Evolutionary conservation across 2,113 vertebrate genomes (phyloP).

Genomic region (Spizaetus ornatus): DNA sequence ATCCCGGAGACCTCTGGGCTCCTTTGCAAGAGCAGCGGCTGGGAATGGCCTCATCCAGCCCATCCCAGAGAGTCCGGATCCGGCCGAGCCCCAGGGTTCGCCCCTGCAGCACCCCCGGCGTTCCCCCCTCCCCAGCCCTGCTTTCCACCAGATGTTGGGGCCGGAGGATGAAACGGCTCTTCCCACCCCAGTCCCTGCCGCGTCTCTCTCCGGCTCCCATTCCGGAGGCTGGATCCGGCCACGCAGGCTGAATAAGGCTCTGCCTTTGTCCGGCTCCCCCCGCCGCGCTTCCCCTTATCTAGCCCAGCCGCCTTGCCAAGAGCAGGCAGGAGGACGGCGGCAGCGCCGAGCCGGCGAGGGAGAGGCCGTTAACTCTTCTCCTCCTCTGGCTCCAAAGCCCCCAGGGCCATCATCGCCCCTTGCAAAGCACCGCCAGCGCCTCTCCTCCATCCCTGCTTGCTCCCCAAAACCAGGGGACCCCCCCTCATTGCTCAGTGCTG

Average conservation of each 20-base stretch:
- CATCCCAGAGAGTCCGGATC: neutral
- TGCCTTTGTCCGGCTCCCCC: constrained; percentile 40
- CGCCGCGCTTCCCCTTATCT: constrained; percentile 9
- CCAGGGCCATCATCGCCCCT: rapidly evolving
- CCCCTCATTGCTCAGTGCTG: neutral
- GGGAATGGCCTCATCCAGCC: neutral
- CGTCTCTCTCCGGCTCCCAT: neutral
- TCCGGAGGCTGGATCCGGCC: constrained; percentile 27
- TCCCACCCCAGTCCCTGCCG: neutral
- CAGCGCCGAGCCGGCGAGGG: neutral
- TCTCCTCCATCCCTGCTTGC: neutral
- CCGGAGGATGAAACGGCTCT: neutral
- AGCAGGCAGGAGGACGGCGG: neutral
- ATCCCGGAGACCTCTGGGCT: neutral
- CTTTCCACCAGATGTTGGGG: constrained; percentile 37
- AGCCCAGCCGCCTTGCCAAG: constrained; percentile 5
- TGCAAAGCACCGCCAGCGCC: rapidly evolving
- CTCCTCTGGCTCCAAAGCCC: neutral
- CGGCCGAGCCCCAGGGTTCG: neutral
- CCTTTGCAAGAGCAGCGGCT: neutral
- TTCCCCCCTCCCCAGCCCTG: neutral
- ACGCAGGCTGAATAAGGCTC: neutral
- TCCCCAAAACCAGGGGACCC: neutral
- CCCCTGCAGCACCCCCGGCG: neutral
- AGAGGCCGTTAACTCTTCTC: neutral